Percentiles rank a stretch among this genome's conserved stretches.
Conservation (phyloP, 2,797 vertebrate genomes). For the Myotis planiceps region DNA sequence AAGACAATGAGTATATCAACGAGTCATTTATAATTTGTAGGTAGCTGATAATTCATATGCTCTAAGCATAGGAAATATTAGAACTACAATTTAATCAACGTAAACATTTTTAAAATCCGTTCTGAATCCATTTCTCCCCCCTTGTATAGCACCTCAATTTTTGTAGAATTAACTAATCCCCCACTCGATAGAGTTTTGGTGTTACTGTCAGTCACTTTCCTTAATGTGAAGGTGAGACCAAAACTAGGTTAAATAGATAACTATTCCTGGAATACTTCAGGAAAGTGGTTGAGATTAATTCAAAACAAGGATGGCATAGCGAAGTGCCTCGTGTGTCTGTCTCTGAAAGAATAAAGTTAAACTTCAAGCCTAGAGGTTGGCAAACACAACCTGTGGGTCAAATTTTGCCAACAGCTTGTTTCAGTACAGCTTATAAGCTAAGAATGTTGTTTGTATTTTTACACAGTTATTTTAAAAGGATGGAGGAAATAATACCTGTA, state of each 20-base stretch:
- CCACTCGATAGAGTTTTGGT: neutral
- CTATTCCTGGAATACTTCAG: neutral
- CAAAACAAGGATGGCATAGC: neutral
- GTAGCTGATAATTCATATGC: neutral
- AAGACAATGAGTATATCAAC: neutral
- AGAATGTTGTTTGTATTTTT: too few relatives aligned
- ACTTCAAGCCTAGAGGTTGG: too few relatives aligned
- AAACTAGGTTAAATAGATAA: neutral
- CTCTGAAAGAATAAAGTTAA: too few relatives aligned
- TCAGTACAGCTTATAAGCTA: too few relatives aligned
- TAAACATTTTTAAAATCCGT: neutral
- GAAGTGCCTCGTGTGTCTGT: neutral
- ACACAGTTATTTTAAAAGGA: too few relatives aligned
- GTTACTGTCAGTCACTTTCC: neutral
- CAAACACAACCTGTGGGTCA: too few relatives aligned
- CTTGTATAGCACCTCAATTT: neutral
- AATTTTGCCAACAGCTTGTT: too few relatives aligned
- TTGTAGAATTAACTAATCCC: neutral
- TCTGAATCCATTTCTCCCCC: neutral
- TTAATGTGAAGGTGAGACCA: neutral
- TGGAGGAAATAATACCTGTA: neutral
- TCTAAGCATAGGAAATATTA: neutral
- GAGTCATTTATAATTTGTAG: neutral
- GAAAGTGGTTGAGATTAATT: neutral
- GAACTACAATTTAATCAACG: neutral